Evolutionary conservation across 2,113 vertebrate species (phyloP), one percentile per base, ranked within the genome.

Genomic region (Heptranchias perlo): DNA sequence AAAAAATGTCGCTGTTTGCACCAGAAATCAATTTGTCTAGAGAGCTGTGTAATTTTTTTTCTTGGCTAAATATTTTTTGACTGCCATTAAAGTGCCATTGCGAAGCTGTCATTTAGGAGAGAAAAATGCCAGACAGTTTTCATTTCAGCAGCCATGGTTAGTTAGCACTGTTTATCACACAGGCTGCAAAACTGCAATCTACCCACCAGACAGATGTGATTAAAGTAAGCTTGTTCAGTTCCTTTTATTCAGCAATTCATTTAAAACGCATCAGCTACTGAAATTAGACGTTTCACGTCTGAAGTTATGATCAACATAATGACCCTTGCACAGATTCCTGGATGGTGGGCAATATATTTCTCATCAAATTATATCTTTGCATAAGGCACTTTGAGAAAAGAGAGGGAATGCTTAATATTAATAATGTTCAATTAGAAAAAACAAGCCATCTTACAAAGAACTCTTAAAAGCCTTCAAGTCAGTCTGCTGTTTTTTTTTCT

Each of bases 231-330:
- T 64, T 52, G 94, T 95, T 95, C 94, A 14, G 94, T 69, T 47
- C 65, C 44, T 95, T 95, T 95, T 95, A 95, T 95, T 67, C 94
- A 69, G 65, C 94, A 73, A 49, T 95, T 95, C 94, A 69, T 95
- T 95, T 69, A 95, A 52, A 95, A 95, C 47, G 7, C 64, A 95
- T 65, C 64, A 69, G 21, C 35, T 49, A 73, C 94, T 67, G 65
- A 95, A 65, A 69, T 73, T 95, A 67, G 44, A 69, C 25, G 47
- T 69, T 69, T 52, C 47, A 35, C 65, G 23, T 52, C 65, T 58
- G 44, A 95, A 69, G 73, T 95, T 95, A 67, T 69, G 65, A 73
- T 95, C 44, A 52, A 69, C 65, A 95, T 67, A 95, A 69, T 95
- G 64, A 95, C 28, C 64, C 94, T 69, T 73, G 94, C 44, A 73